Evolutionary conservation across 2,113 vertebrate species (phyloP).

Genomic region (Anguilla japonica): DNA sequence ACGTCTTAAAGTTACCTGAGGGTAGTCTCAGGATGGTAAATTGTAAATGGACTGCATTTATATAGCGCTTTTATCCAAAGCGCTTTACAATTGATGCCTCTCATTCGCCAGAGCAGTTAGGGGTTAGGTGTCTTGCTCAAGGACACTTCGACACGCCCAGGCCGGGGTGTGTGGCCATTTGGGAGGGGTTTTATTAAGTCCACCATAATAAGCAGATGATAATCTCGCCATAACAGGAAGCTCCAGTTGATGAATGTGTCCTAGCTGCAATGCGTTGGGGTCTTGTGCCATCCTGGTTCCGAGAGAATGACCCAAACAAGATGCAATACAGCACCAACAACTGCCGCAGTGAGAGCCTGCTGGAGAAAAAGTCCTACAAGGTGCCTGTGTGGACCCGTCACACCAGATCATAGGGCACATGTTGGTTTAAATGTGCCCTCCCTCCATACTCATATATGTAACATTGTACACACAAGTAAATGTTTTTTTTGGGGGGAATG

Average conservation of each 20-base stretch:
- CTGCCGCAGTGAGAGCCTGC: slow-evolving; percentile 89
- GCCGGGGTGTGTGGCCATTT: neutral
- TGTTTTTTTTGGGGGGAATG: no score
- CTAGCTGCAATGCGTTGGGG: slow-evolving; percentile 94
- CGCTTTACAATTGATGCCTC: no score
- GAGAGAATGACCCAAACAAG: slow-evolving; percentile 77
- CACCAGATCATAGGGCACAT: neutral
- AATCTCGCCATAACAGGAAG: slow-evolving; percentile 61
- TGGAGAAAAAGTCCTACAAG: slow-evolving; percentile 88
- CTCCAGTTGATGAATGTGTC: slow-evolving; percentile 81
- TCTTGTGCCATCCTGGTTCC: slow-evolving; percentile 90
- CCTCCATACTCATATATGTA: neutral
- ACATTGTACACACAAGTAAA: neutral
- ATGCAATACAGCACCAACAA: slow-evolving; percentile 88
- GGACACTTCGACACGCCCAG: no score
- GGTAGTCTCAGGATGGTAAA: neutral
- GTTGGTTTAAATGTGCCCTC: neutral
- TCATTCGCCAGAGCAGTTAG: no score
- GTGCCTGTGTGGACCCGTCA: slow-evolving; percentile 54
- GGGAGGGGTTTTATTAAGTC: neutral
- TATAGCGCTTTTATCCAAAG: no score
- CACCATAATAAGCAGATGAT: neutral
- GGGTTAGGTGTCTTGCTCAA: no score
- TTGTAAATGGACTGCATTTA: no score
- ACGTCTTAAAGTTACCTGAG: neutral